These are phyloP conservation scores for Toxostoma redivivum DNA, from an alignment of 2,113 vertebrate genomes.

Conservation along the genomic window DNA sequence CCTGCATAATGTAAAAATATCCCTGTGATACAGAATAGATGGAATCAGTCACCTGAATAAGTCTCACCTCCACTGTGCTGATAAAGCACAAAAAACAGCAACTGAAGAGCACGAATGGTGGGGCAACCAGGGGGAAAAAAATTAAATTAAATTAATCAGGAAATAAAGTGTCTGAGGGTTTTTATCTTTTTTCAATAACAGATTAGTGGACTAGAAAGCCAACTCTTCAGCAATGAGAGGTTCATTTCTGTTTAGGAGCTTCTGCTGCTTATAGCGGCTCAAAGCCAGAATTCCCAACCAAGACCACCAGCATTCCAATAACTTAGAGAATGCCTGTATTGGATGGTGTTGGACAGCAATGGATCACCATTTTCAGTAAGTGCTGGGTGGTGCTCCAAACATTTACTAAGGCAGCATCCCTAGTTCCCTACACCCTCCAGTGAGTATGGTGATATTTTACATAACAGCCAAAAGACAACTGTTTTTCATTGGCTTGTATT, in stretches of 20 bases:
- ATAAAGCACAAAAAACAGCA: neutral
- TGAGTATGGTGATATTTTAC: neutral
- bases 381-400: neutral
- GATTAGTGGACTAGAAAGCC: neutral
- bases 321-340: neutral
- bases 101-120: neutral
- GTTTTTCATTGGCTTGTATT: neutral
- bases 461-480: neutral
- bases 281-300: rapidly evolving
- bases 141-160: neutral
- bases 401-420: neutral
- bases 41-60: neutral
- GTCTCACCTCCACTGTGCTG: neutral
- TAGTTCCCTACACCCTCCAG: neutral
- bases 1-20: neutral
- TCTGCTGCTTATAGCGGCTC: neutral
- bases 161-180: neutral
- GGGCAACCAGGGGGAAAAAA: neutral
- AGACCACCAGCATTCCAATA: neutral
- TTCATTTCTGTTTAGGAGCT: neutral
- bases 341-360: neutral
- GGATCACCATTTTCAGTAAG: neutral
- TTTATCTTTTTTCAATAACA: neutral
- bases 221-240: neutral
- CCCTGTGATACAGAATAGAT: neutral